Base-by-base conservation (phyloP, 2,888 invertebrate genomes). In the Galerucella nymphaeae region DNA sequence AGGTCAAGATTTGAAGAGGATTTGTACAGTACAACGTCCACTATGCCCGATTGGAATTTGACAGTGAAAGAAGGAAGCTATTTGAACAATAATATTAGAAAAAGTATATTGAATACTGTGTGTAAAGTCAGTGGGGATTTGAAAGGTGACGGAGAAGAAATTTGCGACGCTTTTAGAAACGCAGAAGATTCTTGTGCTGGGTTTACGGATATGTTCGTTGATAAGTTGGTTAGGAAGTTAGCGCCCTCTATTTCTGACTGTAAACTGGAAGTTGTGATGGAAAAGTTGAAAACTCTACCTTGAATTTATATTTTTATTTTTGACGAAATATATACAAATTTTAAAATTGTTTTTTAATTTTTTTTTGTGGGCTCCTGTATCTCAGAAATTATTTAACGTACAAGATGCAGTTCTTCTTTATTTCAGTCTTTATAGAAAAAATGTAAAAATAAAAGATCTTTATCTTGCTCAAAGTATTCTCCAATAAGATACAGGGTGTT, bases 1-100 rank as follows among this genome's bases (percentile, higher is more conserved):
- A 96, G 88, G 96, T 96, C 78, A 96, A 96, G 87, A 95, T 94
- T 87, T 96, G 42, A 70, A 2, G 63, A 70, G 3, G 63, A 62
- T 8, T 42, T 42, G 18, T 55, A 53, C n/a, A 65, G 41, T 30
- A 62, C 50, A 18, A 30, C 53, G 13, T 69, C 59, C 16, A 55
- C 55, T 13, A 42, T 62, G 23, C 69, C 68, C 0, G 74, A 74
- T 55, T 74, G 74, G 74, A 68, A 71, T 23, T 42, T 72, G 55
- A 74, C 74, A 1, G 38, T 74, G 2, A 71, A 61, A 11, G 65
- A 61, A 20, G 59, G 53, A 18, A 11, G 13, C 2, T 30, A 65
- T 23, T 42, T 48, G 16, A 59, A 45, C 13, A 42, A 53, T 0
- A 41, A 8, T 18, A 30, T 30, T 30, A 5, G 50, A 53, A 53